Percentiles rank a stretch among this genome's conserved stretches.
These are phyloP conservation scores for Halisarca cf. caerulea DNA, from an alignment of 37 sponge, comb jelly and placozoan species.

Conservation along the genomic window DNA sequence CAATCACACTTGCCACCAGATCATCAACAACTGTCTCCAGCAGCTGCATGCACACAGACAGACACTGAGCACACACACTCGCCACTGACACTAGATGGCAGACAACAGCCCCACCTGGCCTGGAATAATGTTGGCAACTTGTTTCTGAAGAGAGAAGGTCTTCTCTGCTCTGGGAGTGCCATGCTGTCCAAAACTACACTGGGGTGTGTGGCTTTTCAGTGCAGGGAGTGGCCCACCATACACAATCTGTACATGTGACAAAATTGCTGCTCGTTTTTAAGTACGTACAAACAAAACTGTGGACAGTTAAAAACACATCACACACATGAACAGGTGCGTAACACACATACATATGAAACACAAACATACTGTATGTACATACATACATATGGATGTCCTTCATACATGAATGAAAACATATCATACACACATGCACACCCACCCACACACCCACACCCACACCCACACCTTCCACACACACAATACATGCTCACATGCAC, in stretches of 20 bases:
- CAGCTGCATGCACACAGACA: not conserved
- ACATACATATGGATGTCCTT: too few species aligned
- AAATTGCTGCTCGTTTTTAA: too few species aligned
- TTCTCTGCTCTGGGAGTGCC: not conserved
- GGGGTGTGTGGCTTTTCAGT: conserved; percentile 40
- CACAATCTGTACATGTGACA: too few species aligned
- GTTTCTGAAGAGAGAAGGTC: not conserved
- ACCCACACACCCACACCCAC: not conserved
- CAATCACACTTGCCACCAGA: not conserved
- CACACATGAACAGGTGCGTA: not conserved
- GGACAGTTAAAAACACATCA: too few species aligned
- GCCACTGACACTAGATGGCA: too few species aligned
- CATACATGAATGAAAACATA: too few species aligned
- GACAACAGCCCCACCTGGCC: not conserved
- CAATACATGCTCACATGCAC: not conserved
- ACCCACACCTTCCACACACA: not conserved
- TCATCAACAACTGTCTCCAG: not conserved
- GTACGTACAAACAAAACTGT: too few species aligned
- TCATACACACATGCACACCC: not conserved
- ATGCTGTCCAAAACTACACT: conserved; percentile 54
- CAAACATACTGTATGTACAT: too few species aligned
- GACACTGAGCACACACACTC: not conserved
- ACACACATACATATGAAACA: not conserved
- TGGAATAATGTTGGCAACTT: not conserved
- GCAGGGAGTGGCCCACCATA: conserved; percentile 68